Conservation (phyloP, 2,888 invertebrate genomes). For the Yponomeuta cagnagella region DNA sequence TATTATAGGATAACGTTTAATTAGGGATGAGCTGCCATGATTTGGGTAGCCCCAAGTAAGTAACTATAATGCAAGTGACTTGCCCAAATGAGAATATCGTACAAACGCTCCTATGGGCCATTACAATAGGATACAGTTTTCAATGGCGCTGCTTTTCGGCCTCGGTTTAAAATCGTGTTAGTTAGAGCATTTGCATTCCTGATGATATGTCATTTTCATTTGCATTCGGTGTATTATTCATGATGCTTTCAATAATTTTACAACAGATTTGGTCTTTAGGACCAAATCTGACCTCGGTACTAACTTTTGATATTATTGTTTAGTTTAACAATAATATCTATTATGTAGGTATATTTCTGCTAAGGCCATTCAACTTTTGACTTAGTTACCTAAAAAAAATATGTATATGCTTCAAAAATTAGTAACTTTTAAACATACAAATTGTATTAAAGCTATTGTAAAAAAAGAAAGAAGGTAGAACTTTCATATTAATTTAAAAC, state of each 20-base stretch:
- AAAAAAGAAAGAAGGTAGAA: no score
- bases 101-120: not conserved
- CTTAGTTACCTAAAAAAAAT: no score
- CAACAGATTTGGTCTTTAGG: not conserved
- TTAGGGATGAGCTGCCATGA: no score
- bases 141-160: slow-evolving; percentile 4
- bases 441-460: no score
- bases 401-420: no score
- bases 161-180: slow-evolving; percentile 2
- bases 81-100: not conserved
- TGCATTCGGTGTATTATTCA: slow-evolving; percentile 7
- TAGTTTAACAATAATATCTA: no score
- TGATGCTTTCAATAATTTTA: not conserved
- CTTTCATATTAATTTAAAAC: no score
- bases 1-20: not conserved
- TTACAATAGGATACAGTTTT: slow-evolving; percentile 6
- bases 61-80: not conserved
- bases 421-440: no score
- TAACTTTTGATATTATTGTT: no score
- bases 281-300: no score
- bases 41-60: not conserved
- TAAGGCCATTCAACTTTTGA: no score
- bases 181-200: slow-evolving; percentile 9
- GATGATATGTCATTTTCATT: slow-evolving; percentile 9
- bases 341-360: no score